These are phyloP conservation scores for Plecturocebus donacophilus DNA, from an alignment of 2,113 vertebrate species.

Conservation along the genomic window DNA sequence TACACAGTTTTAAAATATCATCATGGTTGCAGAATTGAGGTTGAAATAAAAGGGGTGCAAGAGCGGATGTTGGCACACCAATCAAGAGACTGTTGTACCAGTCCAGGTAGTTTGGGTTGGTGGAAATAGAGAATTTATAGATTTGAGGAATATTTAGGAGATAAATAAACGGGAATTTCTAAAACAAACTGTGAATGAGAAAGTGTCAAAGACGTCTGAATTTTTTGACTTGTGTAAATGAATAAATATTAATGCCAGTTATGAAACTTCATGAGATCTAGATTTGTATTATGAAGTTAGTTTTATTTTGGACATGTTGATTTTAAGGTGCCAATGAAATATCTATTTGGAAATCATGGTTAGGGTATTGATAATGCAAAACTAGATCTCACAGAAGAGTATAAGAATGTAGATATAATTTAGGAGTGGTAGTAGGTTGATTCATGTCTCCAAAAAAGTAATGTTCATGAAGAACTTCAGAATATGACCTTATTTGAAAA, in stretches of 20 bases:
- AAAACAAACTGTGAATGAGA: neutral
- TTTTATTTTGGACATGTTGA: neutral
- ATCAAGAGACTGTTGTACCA: neutral
- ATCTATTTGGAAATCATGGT: neutral
- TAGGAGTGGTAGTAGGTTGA: neutral
- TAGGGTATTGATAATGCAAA: neutral
- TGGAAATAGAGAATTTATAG: neutral
- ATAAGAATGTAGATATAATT: neutral
- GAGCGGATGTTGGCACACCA: neutral
- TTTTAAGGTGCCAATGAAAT: neutral
- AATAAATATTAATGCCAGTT: neutral
- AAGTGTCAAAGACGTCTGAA: neutral
- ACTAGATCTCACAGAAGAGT: neutral
- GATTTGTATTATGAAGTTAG: neutral
- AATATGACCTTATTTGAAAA: neutral
- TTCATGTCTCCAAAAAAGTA: neutral
- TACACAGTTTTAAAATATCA: neutral
- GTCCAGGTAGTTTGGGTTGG: neutral
- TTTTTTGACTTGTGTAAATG: neutral
- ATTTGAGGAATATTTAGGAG: neutral
- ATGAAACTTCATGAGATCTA: neutral
- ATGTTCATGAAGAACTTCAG: neutral
- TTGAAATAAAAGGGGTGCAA: neutral
- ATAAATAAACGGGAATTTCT: neutral
- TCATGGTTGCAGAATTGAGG: neutral